These are phyloP conservation scores for Pantherophis vulpinus DNA, from an alignment of 2,797 vertebrate genomes.

Conservation along the genomic window DNA sequence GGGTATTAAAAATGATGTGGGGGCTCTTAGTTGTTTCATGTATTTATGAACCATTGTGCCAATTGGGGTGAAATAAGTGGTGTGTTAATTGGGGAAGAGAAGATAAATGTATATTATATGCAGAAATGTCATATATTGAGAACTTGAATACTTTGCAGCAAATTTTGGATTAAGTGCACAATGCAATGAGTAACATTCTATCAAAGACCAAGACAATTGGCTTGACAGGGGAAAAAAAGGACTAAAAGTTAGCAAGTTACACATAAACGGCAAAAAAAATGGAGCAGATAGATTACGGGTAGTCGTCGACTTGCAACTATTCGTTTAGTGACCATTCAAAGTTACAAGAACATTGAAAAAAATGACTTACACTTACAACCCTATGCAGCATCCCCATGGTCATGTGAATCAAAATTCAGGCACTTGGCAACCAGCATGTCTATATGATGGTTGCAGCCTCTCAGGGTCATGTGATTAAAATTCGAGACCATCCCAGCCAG, in stretches of 20 bases:
- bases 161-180: no score
- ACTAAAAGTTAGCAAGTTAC: not conserved
- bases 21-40: no score
- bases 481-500: not conserved
- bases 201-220: not conserved
- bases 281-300: not conserved
- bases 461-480: not conserved
- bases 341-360: not conserved
- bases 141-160: no score
- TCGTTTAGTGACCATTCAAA: not conserved
- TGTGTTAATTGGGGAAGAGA: no score
- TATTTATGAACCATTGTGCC: no score
- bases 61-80: no score
- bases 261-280: not conserved
- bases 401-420: not conserved
- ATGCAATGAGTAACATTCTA: not conserved
- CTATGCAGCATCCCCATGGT: no score
- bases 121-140: no score
- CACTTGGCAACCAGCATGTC: not conserved
- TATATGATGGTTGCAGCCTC: not conserved
- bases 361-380: not conserved
- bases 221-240: not conserved
- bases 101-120: no score
- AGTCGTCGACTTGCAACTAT: no score
- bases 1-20: no score